Evolutionary conservation across 2,888 invertebrate genomes (phyloP), one percentile per base, ranked within the genome.

Genomic region (Thera obeliscata): DNA sequence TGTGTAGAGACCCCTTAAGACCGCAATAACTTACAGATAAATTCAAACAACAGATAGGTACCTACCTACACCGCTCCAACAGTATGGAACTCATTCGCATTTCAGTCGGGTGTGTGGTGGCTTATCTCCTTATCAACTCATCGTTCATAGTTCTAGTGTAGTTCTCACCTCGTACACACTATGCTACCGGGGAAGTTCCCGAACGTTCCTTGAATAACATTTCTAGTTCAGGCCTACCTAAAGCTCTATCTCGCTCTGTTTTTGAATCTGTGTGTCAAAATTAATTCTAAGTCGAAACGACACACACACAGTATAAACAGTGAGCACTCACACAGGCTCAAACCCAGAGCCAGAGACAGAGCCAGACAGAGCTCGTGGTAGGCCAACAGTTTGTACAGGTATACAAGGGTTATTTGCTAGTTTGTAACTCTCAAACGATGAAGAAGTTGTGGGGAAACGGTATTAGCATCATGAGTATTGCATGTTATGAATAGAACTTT

Each of bases 41-140:
- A 22, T 22, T n/a, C 49, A 3, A 49, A 49, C 49, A 49, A 22
- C 7, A 2, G 4, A 50, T 5, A n/a, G n/a, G n/a, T n/a, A n/a
- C n/a, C n/a, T n/a, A 12, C 1, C 3, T 12, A 55, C 36, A 3
- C 12, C 0, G 41, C 46, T 50, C 43, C 36, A 35, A 61, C 48
- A 22, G 1, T 2, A 12, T 33, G 22, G 11, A 66, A 35, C 43
- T 50, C 57, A 57, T 62, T 62, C 62, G 36, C 22, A 67, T 62
- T 66, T 56, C 49, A 36, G n/a, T 56, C 54, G 50, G 50, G 55
- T 38, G 50, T 61, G 46, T 41, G 54, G 33, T 71, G 72, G 75
- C 79, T 80, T 81, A 84, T 81, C 81, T 66, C 63, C 72, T 80
- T 80, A 83, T 81, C 79, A 61, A 76, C 73, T 75, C 79, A 77